Base-by-base conservation (phyloP, 2,113 vertebrate genomes). In the Seriola aureovittata region DNA sequence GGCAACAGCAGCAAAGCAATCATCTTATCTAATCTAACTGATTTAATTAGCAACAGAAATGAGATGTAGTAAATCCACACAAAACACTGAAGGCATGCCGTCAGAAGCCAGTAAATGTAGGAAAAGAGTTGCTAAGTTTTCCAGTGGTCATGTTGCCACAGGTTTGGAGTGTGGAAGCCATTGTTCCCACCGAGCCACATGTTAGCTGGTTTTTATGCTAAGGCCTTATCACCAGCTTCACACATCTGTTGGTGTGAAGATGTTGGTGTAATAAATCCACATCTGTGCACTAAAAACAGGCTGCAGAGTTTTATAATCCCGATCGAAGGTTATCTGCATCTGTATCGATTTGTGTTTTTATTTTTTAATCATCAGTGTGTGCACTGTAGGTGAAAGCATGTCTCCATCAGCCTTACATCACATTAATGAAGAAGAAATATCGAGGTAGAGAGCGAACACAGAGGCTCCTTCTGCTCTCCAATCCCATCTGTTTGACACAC, bases 401-500 rank as follows among this genome's bases (percentile, higher is more conserved):
- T 84, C 75, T 81, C 62, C 76, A 74, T 75, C 77, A 72, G 71
- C 55, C 82, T 87, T 70, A 73, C 87, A 87, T 89, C 87, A 74
- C 77, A 59, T 82, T 79, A 81, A 85, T 83, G 84, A 88, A 88
- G 84, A 76, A 70, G 79, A 91, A 76, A 87, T 85, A 85, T 80
- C 32, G 79, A 90, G 90, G 84, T 86, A 71, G 64, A 85, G 88
- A 80, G 75, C 12, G 85, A 90, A 86, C 75, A 82, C 78, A 86
- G 81, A 71, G 84, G 74, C 89, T 91, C 88, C 81, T 91, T 91
- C 86, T 91, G 82, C 93, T 90, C 91, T 87, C 91, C 91, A 93
- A 89, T 93, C 92, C 94, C 94, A 94, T 94, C 94, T 94, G 93
- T 92, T 93, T 95, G 91, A 93, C 92, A 91, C 90, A 78, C 85